Evolutionary conservation across 2,113 vertebrate species (phyloP).

Genomic region (Rostratula benghalensis): DNA sequence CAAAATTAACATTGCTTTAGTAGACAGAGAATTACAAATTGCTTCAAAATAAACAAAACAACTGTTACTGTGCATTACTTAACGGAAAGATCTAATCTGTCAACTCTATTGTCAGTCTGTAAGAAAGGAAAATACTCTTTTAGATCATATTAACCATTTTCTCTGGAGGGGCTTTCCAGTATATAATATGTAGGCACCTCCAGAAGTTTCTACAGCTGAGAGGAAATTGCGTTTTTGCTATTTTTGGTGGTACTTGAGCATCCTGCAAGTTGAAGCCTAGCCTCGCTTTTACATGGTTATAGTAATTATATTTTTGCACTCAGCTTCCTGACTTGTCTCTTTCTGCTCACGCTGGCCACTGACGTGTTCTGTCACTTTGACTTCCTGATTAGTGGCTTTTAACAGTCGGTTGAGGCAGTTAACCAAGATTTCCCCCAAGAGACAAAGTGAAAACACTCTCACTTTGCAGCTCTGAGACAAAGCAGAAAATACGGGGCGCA

Average conservation of each 20-base stretch:
- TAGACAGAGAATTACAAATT: not conserved
- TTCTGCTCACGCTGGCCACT: not conserved
- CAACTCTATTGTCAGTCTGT: not conserved
- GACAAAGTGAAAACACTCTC: not conserved
- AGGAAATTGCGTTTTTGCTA: not conserved
- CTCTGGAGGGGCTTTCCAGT: not conserved
- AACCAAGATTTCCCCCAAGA: not conserved
- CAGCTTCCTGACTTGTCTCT: not conserved
- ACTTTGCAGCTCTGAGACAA: not conserved
- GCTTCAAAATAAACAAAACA: not conserved
- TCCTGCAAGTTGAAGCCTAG: not conserved
- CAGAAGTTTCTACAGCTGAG: not conserved
- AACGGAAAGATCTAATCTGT: not conserved
- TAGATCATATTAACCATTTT: not conserved
- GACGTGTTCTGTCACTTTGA: not conserved
- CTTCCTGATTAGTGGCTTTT: not conserved
- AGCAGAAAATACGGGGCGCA: accelerated
- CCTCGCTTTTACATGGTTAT: not conserved
- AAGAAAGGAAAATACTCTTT: not conserved
- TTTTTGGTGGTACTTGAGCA: not conserved
- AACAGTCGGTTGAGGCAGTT: not conserved
- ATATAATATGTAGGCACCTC: not conserved
- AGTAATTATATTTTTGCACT: not conserved
- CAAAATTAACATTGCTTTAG: not conserved
- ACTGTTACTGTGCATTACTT: not conserved